These are phyloP conservation scores for Pteruthius melanotis DNA, from an alignment of 2,113 vertebrate species.

Conservation along the genomic window DNA sequence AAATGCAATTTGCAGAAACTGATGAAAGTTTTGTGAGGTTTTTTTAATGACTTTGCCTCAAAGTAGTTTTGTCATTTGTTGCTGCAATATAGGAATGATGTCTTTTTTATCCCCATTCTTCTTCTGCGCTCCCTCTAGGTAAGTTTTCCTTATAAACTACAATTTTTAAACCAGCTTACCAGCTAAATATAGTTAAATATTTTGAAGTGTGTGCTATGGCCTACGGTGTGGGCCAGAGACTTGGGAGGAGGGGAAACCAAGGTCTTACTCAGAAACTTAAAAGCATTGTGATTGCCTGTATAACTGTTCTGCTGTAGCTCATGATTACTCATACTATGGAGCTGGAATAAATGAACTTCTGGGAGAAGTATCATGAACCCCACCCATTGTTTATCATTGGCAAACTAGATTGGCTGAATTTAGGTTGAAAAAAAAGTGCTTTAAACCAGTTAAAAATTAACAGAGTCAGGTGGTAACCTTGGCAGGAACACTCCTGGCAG, in stretches of 20 bases:
- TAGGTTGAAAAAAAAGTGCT: neutral
- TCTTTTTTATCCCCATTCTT: neutral
- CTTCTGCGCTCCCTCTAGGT: neutral
- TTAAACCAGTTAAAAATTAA: neutral
- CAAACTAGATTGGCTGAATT: neutral
- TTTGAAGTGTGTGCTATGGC: neutral
- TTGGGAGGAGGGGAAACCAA: neutral
- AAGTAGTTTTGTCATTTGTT: neutral
- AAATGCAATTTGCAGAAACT: neutral
- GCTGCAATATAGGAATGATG: neutral
- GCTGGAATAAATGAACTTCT: slow-evolving; percentile 15
- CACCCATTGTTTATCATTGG: neutral
- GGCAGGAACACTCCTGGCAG: neutral
- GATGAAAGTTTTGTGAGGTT: fast-evolving
- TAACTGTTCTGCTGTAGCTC: neutral
- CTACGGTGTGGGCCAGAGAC: neutral
- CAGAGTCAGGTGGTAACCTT: neutral
- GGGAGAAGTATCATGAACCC: neutral
- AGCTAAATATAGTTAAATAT: neutral
- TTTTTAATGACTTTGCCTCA: neutral
- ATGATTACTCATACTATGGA: neutral
- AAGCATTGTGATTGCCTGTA: neutral
- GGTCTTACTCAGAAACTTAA: neutral
- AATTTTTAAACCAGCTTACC: neutral
- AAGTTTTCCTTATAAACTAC: neutral